phyloP scores from a whole-genome alignment of 2,888 invertebrate species.

The Argynnis bischoffii region DNA sequence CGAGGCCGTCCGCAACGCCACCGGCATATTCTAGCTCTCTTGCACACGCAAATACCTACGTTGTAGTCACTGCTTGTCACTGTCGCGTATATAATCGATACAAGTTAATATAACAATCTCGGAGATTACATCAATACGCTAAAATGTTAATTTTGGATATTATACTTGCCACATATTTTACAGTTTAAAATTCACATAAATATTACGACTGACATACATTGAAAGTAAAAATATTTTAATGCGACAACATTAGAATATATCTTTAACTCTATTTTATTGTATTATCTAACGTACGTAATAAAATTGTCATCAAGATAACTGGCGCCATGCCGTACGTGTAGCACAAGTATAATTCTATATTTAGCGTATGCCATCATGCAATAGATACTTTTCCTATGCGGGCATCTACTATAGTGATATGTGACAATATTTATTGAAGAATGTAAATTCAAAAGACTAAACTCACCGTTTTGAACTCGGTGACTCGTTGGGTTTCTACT shows the following conservation, averaged over 20 bases:
- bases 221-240: too few relatives aligned
- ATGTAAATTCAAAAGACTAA: constrained; percentile 33
- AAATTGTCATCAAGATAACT: constrained; percentile 60
- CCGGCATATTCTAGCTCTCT: constrained; percentile 53
- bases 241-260: too few relatives aligned
- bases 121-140: background rate
- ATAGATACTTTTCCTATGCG: constrained; percentile 54
- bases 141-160: background rate
- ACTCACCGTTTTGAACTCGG: constrained; percentile 78
- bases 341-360: constrained; percentile 62
- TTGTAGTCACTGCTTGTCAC: constrained; percentile 17
- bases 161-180: background rate
- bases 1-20: constrained; percentile 52
- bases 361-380: constrained; percentile 69
- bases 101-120: constrained; percentile 9
- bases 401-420: constrained; percentile 41
- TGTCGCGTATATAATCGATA: constrained; percentile 19
- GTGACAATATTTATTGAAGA: constrained; percentile 25
- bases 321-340: constrained; percentile 56
- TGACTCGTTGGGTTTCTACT: constrained; percentile 74
- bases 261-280: background rate
- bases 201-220: too few relatives aligned
- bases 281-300: constrained; percentile 18
- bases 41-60: constrained; percentile 46
- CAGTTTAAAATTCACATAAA: background rate